Percentiles rank a stretch among this genome's conserved stretches.
Conservation (phyloP, 1,140 invertebrate genomes). For the Matsumurasca onukii region DNA sequence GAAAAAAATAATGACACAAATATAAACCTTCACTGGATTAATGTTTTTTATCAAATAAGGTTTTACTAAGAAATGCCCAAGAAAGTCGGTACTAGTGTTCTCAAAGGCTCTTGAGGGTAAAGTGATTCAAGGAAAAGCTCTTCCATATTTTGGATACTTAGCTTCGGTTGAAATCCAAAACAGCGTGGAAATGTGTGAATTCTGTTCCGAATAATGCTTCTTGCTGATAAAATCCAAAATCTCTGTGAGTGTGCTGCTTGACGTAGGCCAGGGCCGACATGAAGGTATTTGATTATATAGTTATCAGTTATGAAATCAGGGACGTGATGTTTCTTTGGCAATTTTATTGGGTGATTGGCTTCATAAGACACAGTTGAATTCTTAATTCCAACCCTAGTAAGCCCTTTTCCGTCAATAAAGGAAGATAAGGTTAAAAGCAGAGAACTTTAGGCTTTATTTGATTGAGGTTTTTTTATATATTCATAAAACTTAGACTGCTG, state of each 20-base stretch:
- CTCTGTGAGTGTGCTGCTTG: slow-evolving; percentile 39
- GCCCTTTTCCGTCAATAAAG: too few relatives aligned
- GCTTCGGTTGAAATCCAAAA: not conserved
- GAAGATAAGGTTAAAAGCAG: too few relatives aligned
- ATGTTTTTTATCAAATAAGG: slow-evolving; percentile 30
- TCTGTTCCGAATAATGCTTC: slow-evolving; percentile 32
- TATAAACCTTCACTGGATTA: slow-evolving; percentile 44
- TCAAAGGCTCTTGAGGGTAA: slow-evolving; percentile 30
- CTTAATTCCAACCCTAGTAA: too few relatives aligned
- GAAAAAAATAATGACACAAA: too few relatives aligned
- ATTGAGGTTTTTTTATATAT: too few relatives aligned
- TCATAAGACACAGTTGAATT: too few relatives aligned
- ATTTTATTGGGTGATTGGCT: too few relatives aligned
- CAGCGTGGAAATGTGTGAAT: slow-evolving; percentile 44
- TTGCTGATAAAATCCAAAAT: slow-evolving; percentile 45
- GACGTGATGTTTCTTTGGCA: too few relatives aligned
- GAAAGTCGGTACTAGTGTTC: slow-evolving; percentile 39
- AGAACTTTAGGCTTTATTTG: too few relatives aligned
- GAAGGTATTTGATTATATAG: too few relatives aligned
- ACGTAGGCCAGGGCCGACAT: slow-evolving; percentile 44
- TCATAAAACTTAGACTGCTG: too few relatives aligned
- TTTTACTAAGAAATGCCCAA: slow-evolving; percentile 36
- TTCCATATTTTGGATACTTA: slow-evolving; percentile 38
- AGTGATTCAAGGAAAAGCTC: slow-evolving; percentile 37
- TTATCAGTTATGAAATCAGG: too few relatives aligned